Base-by-base conservation (phyloP, 92 coral and sea anemone species). In the Galaxea fascicularis region DNA sequence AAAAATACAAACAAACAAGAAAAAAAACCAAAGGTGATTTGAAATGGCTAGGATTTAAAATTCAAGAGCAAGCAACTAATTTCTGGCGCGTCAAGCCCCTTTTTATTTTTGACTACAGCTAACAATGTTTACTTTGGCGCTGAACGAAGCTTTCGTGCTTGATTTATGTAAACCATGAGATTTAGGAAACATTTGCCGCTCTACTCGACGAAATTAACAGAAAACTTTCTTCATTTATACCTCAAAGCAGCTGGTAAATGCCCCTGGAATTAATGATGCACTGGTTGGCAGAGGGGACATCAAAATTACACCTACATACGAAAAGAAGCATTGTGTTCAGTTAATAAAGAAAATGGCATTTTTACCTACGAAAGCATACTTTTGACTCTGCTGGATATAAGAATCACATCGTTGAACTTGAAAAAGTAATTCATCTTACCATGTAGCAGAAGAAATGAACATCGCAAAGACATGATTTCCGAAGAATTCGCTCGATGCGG, bases 211-310 rank as follows among this genome's bases (percentile, higher is more conserved):
- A 30, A 27, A 24, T 10, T 45, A 26, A 26, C 11, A 26, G 15
- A 21, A 39, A 54, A 62, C 60, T 20, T 29, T 28, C 18, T 20
- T 15, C 51, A n/a, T n/a, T n/a, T 10, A 12, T 70, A 82, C 86
- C 78, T 82, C 22, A 39, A 71, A 60, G 60, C 86, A 82, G 35
- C 29, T 3, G 28, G 70, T 10, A 57, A 82, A 82, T 9, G 52
- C 5, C 16, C 77, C 86, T 71, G 78, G 11, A 28, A 21, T 20
- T 28, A 82, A 39, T 1, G 71, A 39, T 24, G 58, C 14, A 45
- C 54, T 71, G 35, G 28, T 31, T 70, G 24, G 59, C 67, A 17
- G 3, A 24, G 12, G 20, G 8, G 70, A 11, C 44, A 71, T 21
- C 29, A 56, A 41, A 45, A 46, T 57, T 0, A 16, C 70, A 71